These are phyloP conservation scores for Drosophila repleta DNA, from an alignment of 1,140 invertebrate species.

Conservation along the genomic window DNA sequence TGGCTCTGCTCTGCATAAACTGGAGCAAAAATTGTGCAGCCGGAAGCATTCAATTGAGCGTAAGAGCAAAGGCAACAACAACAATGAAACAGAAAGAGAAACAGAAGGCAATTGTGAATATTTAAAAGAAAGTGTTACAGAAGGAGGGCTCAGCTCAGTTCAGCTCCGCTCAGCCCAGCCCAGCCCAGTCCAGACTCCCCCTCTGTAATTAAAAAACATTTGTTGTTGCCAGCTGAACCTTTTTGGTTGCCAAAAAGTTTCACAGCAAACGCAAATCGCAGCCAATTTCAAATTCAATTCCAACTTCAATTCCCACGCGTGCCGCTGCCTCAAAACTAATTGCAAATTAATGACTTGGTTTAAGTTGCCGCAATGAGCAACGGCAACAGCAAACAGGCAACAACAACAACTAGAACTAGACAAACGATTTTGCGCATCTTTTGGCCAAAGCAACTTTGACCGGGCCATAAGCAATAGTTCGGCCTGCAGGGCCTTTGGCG, in stretches of 20 bases:
- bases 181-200: background rate
- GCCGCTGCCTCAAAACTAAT: slow-evolving; percentile 74
- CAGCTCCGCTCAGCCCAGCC: too few relatives aligned
- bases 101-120: slow-evolving; percentile 61
- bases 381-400: slow-evolving; percentile 16
- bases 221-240: slow-evolving; percentile 26
- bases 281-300: slow-evolving; percentile 64
- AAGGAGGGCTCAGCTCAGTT: slow-evolving; percentile 3
- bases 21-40: slow-evolving; percentile 67
- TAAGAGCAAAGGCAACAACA: slow-evolving; percentile 48
- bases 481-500: slow-evolving; percentile 39
- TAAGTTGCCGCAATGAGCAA: slow-evolving; percentile 44
- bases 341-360: slow-evolving; percentile 79
- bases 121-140: slow-evolving; percentile 42
- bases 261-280: slow-evolving; percentile 54
- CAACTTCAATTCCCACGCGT: slow-evolving; percentile 74
- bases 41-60: slow-evolving; percentile 80
- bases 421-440: slow-evolving; percentile 62
- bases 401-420: slow-evolving; percentile 40
- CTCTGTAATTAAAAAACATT: slow-evolving; percentile 44
- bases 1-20: slow-evolving; percentile 80
- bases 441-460: background rate
- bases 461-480: slow-evolving; percentile 7
- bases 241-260: slow-evolving; percentile 26
- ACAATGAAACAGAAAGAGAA: slow-evolving; percentile 20